These are phyloP conservation scores for Deilephila elpenor DNA, from an alignment of 2,888 invertebrate genomes.

Conservation along the genomic window DNA sequence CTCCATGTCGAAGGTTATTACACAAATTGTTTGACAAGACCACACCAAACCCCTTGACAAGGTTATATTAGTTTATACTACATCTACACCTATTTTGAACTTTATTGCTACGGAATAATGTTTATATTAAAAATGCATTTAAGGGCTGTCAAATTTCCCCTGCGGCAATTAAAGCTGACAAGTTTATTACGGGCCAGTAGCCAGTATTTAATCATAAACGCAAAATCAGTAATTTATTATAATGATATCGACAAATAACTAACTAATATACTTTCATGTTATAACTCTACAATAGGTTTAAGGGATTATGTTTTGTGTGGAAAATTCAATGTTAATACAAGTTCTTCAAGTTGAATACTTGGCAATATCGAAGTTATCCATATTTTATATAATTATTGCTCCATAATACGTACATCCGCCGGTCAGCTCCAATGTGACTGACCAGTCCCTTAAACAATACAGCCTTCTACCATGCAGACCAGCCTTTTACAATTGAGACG, in stretches of 20 bases:
- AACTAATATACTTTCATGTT: slow-evolving; percentile 12
- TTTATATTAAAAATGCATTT: slow-evolving; percentile 10
- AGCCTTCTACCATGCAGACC: no score
- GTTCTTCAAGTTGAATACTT: no score
- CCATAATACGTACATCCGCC: no score
- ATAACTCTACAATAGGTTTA: slow-evolving; percentile 13
- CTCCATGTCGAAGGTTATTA: slow-evolving; percentile 50
- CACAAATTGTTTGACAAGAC: slow-evolving; percentile 58
- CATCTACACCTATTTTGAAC: slow-evolving; percentile 4
- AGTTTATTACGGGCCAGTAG: slow-evolving; percentile 36
- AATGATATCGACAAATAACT: slow-evolving; percentile 22
- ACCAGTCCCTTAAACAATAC: no score
- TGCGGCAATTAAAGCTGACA: slow-evolving; percentile 33
- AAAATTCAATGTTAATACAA: not conserved
- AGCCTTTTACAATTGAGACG: no score
- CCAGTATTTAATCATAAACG: slow-evolving; percentile 25
- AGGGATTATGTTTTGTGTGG: not conserved
- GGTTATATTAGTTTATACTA: slow-evolving; percentile 37
- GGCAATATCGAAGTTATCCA: not conserved
- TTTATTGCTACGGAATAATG: slow-evolving; percentile 28
- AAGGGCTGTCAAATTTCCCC: slow-evolving; percentile 36
- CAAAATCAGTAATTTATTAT: slow-evolving; percentile 26
- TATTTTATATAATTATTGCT: no score
- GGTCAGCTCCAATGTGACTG: no score
- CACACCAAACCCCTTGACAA: slow-evolving; percentile 45